Conservation (phyloP, 2,888 invertebrate genomes). For the Cosmia trapezina region DNA sequence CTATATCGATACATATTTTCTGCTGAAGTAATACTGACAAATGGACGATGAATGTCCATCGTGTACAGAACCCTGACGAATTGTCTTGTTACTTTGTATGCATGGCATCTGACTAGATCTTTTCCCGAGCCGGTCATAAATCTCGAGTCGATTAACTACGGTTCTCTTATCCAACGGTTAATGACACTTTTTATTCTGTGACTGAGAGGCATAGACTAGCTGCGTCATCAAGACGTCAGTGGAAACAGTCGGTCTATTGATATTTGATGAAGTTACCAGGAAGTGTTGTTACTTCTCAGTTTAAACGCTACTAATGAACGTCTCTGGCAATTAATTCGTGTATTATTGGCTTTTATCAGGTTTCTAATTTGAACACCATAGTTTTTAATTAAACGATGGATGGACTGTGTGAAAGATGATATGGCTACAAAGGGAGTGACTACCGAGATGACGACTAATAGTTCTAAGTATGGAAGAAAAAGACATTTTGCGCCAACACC, state of each 20-base stretch:
- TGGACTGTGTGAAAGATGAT: too few species aligned
- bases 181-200: not conserved
- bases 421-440: too few species aligned
- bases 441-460: too few species aligned
- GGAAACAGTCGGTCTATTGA: slow-evolving; percentile 6
- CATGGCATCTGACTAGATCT: slow-evolving; percentile 29
- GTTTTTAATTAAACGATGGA: too few species aligned
- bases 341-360: too few species aligned
- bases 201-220: slow-evolving; percentile 1
- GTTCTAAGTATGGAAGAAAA: too few species aligned
- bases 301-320: not conserved
- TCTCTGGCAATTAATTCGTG: too few species aligned
- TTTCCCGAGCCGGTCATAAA: slow-evolving; percentile 40
- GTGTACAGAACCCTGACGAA: slow-evolving; percentile 30
- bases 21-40: slow-evolving; percentile 15
- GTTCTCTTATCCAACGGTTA: not conserved
- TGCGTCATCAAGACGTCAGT: not conserved
- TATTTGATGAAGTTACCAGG: not conserved
- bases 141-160: slow-evolving; percentile 42
- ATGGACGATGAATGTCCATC: slow-evolving; percentile 3
- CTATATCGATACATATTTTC: not conserved
- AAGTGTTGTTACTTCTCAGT: not conserved
- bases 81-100: slow-evolving; percentile 36
- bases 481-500: too few species aligned
- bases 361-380: too few species aligned